Base-by-base conservation (phyloP, 2,888 invertebrate species). In the Margaritifera margaritifera region DNA sequence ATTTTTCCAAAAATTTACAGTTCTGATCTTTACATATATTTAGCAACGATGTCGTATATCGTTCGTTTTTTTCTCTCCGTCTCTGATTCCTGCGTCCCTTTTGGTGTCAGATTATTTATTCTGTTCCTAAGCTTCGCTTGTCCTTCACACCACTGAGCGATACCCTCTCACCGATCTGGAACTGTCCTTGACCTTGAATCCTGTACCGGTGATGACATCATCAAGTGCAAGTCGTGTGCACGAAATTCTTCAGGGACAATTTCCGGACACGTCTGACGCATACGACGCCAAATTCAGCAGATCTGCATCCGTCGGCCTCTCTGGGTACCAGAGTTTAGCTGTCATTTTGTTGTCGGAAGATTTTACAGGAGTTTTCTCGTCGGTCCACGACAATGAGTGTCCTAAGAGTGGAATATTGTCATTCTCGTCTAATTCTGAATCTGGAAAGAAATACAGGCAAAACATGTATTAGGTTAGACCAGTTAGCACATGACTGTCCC, bases 371-470 rank as follows among this genome's bases (percentile, higher is more conserved):
- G 69, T 66, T 75, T 93, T 92, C 80, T 92, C 92, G 79, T 95
- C 93, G 18, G 95, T 95, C 97, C 97, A 97, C 0, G 97, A 97
- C 63, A 97, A 90, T 0, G 97, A 97, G 89, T 97, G 97, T 2
- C 89, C 85, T n/a, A 88, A 68, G 5, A 80, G 67, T 4, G 71
- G 62, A 6, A 64, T 72, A 25, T 69, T 77, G 3, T 70, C 55
- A 4, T 68, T 68, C 18, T 61, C 58, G 61, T 77, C 75, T 55
- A 62, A 68, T 8, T 76, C 79, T 78, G 78, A 50, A 73, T 69
- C 58, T 53, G 55, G 53, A 53, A 60, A 63, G n/a, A 55, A 18
- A 54, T n/a, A n/a, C 24, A 67, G 53, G 6, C 18, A 54, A n/a
- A 51, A 15, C 4, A 4, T 25, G 6, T 27, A 42, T 42, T 42